A percentile compares a stretch with the other conserved stretches of the same genome.
Conservation (phyloP, 2,113 vertebrate species). For the Tonatia bakeri region DNA sequence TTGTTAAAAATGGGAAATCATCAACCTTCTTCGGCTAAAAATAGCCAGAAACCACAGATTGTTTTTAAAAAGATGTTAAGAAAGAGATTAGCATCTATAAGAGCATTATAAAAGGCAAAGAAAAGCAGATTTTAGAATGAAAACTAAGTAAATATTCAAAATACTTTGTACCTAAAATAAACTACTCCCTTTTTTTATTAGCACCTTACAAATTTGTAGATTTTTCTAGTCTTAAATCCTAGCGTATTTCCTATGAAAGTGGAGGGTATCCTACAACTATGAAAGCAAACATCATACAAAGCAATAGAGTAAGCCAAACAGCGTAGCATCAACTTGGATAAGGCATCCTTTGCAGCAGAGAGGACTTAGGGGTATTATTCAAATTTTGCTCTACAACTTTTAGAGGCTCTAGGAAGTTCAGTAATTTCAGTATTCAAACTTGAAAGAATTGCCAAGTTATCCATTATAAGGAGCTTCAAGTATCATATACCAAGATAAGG, state of each 20-base stretch:
- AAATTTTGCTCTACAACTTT: slow-evolving; percentile 18
- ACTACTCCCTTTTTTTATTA: background rate
- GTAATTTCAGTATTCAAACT: background rate
- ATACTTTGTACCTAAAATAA: background rate
- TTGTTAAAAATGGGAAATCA: background rate
- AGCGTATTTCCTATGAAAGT: background rate
- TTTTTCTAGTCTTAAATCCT: background rate
- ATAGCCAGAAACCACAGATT: background rate
- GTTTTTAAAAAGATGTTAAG: background rate
- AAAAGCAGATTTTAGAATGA: slow-evolving; percentile 30
- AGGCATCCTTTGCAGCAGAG: background rate
- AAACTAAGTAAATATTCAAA: background rate
- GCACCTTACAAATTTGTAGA: background rate
- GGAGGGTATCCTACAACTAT: background rate
- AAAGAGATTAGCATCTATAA: background rate
- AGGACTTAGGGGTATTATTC: background rate
- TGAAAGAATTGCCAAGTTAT: background rate
- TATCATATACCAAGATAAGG: background rate
- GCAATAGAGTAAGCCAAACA: background rate
- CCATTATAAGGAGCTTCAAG: background rate
- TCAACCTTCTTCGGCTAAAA: background rate
- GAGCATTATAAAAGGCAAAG: background rate
- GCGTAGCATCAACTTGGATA: background rate
- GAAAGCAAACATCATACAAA: background rate
- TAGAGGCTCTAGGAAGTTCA: slow-evolving; percentile 15